A percentile compares a stretch with the other conserved stretches of the same genome.
phyloP scores from a whole-genome alignment of 2,113 vertebrate species.

The Lepus europaeus region DNA sequence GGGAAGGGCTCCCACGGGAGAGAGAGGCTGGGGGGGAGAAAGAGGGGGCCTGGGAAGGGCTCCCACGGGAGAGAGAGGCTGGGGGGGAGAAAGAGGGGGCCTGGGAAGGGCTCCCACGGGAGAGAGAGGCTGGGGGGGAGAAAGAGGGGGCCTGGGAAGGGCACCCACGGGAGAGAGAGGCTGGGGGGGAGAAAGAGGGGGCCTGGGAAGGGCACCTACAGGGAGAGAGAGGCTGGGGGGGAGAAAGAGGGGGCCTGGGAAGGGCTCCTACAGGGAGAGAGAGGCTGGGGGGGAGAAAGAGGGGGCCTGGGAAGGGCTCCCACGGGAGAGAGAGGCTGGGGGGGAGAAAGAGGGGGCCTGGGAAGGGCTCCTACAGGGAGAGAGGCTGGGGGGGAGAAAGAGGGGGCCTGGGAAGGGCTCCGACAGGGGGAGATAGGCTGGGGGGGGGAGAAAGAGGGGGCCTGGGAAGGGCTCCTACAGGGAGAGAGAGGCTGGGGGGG shows the following conservation, averaged over 20 bases:
- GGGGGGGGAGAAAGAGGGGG: no score
- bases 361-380: neutral
- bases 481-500: neutral
- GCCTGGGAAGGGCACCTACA: neutral
- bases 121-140: no score
- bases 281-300: no score
- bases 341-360: neutral
- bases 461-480: neutral
- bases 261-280: no score
- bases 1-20: neutral
- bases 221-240: neutral
- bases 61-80: no score
- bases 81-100: neutral
- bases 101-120: no score
- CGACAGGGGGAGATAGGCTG: fast-evolving
- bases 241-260: neutral
- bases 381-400: neutral
- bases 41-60: neutral
- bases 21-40: neutral
- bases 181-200: neutral
- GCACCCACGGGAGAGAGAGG: no score
- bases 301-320: neutral
- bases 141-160: neutral
- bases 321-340: no score
- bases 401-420: no score